These are phyloP conservation scores for Indicator indicator DNA, from an alignment of 2,113 vertebrate genomes.

Conservation along the genomic window DNA sequence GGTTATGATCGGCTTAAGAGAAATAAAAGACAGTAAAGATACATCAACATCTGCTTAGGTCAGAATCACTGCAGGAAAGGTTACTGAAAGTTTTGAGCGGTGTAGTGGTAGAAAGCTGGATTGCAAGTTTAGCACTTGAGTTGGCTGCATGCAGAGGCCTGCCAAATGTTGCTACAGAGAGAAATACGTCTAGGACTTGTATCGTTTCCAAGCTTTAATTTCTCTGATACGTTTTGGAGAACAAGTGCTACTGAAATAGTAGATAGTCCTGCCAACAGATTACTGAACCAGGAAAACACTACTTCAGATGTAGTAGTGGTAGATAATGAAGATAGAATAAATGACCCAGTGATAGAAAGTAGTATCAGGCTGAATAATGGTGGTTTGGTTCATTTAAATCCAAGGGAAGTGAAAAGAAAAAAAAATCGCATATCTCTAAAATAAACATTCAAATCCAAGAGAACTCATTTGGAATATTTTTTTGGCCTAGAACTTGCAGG, in stretches of 20 bases:
- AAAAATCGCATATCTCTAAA: background rate
- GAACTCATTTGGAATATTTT: background rate
- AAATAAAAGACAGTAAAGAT: conserved; percentile 28
- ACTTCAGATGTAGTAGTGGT: conserved; percentile 10
- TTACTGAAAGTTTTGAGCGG: background rate
- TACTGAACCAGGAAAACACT: conserved; percentile 46
- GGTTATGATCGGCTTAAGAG: conserved; percentile 3
- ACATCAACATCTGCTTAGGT: conserved; percentile 54
- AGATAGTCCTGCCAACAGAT: conserved; percentile 54
- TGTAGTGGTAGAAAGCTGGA: background rate
- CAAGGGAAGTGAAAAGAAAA: background rate
- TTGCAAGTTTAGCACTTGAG: conserved; percentile 34
- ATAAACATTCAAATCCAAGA: background rate
- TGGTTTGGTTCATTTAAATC: background rate
- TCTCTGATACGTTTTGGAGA: conserved; percentile 54
- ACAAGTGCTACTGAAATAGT: conserved; percentile 57
- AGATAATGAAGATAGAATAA: conserved; percentile 57
- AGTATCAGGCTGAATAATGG: background rate
- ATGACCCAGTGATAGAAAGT: background rate
- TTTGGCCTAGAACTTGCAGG: background rate
- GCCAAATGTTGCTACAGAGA: conserved; percentile 53
- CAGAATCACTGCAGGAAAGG: background rate
- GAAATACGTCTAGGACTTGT: conserved; percentile 24
- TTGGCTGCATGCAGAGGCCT: background rate
- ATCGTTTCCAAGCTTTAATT: conserved; percentile 57